Conservation (phyloP, 2,888 invertebrate species). For the Athripsodes cinereus region DNA sequence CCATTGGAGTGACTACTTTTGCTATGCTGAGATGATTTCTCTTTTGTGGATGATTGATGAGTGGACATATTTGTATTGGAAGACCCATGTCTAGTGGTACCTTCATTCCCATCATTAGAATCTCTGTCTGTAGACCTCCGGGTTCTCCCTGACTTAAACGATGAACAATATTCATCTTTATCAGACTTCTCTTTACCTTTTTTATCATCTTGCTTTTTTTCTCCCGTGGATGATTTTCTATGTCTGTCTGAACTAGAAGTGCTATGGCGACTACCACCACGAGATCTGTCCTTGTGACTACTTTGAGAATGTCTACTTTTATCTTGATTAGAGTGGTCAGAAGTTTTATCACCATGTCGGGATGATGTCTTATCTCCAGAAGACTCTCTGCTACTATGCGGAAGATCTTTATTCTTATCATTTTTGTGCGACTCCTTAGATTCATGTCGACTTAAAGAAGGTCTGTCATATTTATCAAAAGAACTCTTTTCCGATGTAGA, state of each 20-base stretch:
- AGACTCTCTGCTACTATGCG: constrained; percentile 14
- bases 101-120: constrained; percentile 65
- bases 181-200: constrained; percentile 47
- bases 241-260: constrained; percentile 14
- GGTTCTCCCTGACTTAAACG: constrained; percentile 55
- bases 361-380: constrained; percentile 5
- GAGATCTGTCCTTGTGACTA: constrained; percentile 16
- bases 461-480: constrained; percentile 33
- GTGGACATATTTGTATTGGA: constrained; percentile 11
- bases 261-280: constrained; percentile 10
- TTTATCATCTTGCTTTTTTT: constrained; percentile 27
- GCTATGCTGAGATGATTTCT: constrained; percentile 43
- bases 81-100: constrained; percentile 45
- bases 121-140: constrained; percentile 73
- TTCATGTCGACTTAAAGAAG: constrained; percentile 31
- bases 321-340: constrained; percentile 11
- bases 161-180: constrained; percentile 66
- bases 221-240: constrained; percentile 20
- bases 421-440: constrained; percentile 41
- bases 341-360: constrained; percentile 8
- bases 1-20: constrained; percentile 43
- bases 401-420: constrained; percentile 30
- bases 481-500: constrained; percentile 40
- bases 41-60: constrained; percentile 33
- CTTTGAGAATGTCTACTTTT: constrained; percentile 14